A percentile compares a stretch with the other conserved stretches of the same genome.
Conservation (phyloP, 2,797 vertebrate species). For the Sarcoramphus papa region DNA sequence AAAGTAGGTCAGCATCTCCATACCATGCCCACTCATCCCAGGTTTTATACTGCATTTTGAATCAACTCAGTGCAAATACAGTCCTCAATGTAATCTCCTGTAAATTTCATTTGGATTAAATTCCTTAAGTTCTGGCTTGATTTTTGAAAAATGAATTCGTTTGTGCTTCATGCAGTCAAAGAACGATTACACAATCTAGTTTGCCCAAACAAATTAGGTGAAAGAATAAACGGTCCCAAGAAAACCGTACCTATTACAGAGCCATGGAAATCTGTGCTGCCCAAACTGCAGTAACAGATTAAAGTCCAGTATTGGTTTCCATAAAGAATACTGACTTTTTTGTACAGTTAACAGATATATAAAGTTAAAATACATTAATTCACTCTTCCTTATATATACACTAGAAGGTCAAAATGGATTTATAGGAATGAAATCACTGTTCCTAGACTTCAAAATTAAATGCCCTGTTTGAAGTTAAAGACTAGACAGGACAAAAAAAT, state of each 20-base stretch:
- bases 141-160: neutral
- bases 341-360: neutral
- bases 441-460: neutral
- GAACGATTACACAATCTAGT: neutral
- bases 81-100: neutral
- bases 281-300: neutral
- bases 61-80: neutral
- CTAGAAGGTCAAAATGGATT: neutral
- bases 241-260: neutral
- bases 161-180: neutral
- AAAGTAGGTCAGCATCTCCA: neutral
- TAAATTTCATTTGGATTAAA: conserved; percentile 17
- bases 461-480: neutral
- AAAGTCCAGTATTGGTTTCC: neutral
- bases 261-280: neutral
- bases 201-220: neutral
- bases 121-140: neutral
- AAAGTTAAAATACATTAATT: neutral
- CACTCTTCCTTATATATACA: neutral
- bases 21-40: neutral
- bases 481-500: neutral
- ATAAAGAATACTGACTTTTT: neutral
- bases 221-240: neutral
- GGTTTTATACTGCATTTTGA: neutral
- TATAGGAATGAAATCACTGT: neutral